Conservation (phyloP, 2,888 invertebrate species). For the Melikaiella ostensackeni region DNA sequence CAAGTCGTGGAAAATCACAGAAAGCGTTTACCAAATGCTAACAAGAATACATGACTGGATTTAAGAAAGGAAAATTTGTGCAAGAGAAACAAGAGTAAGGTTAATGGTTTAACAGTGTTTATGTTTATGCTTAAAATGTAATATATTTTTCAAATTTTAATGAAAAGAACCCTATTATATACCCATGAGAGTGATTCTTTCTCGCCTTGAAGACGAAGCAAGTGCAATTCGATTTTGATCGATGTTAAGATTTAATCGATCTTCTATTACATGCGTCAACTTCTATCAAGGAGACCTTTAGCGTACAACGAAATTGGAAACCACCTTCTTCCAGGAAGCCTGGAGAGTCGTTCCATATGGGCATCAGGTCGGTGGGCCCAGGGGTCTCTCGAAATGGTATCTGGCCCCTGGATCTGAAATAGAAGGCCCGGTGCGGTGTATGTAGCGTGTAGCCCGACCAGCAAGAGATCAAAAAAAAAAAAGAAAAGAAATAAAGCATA, state of each 20-base stretch:
- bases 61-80: too few relatives aligned
- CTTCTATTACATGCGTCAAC: conserved; percentile 4
- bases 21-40: too few relatives aligned
- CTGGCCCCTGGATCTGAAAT: conserved; percentile 40
- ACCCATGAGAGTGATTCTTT: neutral
- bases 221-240: neutral
- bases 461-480: conserved; percentile 47
- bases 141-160: too few relatives aligned
- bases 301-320: conserved; percentile 61
- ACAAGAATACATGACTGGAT: too few relatives aligned
- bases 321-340: conserved; percentile 58
- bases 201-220: neutral
- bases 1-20: too few relatives aligned
- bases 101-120: too few relatives aligned
- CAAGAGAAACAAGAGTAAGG: too few relatives aligned
- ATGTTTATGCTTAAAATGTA: too few relatives aligned
- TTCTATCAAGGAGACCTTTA: neutral
- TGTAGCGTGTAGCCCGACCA: conserved; percentile 42
- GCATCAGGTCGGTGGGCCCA: conserved; percentile 47
- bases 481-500: conserved; percentile 33
- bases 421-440: conserved; percentile 46
- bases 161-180: too few relatives aligned
- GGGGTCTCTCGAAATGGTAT: conserved; percentile 3
- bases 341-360: conserved; percentile 59
- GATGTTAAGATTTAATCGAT: neutral